Evolutionary conservation across 2,113 vertebrate genomes (phyloP).

Genomic region (Brienomyrus longianalis): DNA sequence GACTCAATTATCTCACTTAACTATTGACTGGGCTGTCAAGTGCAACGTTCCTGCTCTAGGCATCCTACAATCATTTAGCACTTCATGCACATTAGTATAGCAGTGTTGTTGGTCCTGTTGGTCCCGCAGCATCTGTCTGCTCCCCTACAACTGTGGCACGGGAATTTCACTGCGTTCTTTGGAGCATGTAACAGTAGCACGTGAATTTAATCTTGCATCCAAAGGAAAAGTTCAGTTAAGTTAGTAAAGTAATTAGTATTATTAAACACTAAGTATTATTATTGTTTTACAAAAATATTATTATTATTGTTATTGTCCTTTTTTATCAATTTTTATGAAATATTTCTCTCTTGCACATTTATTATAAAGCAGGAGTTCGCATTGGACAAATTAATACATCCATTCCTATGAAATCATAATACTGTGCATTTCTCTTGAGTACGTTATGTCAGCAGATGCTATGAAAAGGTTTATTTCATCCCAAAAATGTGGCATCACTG

Average conservation of each 20-base stretch:
- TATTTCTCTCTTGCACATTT: not conserved
- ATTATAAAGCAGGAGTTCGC: not conserved
- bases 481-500: not conserved
- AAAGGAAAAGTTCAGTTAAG: too few species aligned
- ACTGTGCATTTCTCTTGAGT: not conserved
- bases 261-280: not conserved
- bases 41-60: not conserved
- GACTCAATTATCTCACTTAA: not conserved
- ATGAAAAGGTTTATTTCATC: not conserved
- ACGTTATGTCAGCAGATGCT: not conserved
- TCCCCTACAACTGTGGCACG: not conserved
- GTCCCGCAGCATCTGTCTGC: not conserved
- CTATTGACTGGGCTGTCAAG: not conserved
- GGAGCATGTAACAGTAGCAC: not conserved
- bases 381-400: not conserved
- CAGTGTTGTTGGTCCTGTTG: not conserved
- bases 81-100: not conserved
- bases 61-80: not conserved
- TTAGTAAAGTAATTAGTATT: not conserved
- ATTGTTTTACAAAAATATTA: not conserved
- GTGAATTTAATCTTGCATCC: too few species aligned
- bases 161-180: not conserved
- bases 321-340: not conserved
- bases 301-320: not conserved
- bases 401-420: not conserved